Percentiles rank a stretch among this genome's conserved stretches.
phyloP scores from a whole-genome alignment of 1,140 invertebrate genomes.

The Drosophila leontia region DNA sequence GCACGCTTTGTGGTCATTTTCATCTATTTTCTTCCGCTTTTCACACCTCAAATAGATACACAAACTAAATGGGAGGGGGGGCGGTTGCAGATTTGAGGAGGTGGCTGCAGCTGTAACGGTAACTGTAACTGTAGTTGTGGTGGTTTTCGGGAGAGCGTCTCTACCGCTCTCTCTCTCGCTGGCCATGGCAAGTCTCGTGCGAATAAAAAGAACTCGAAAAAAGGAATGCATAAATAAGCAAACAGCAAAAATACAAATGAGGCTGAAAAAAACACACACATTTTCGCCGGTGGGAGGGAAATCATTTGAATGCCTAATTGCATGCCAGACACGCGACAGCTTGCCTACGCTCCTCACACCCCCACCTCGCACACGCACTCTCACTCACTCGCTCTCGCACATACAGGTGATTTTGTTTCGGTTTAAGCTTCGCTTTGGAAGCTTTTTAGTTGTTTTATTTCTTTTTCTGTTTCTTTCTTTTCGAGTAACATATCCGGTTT shows the following conservation, averaged over 20 bases:
- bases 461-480: constrained; percentile 21
- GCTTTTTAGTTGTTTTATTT: constrained; percentile 41
- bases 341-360: constrained; percentile 39
- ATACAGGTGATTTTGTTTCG: constrained; percentile 67
- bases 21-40: constrained; percentile 45
- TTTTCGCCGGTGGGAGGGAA: constrained; percentile 41
- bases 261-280: constrained; percentile 7
- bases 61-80: constrained; percentile 18
- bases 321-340: constrained; percentile 81
- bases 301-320: constrained; percentile 78
- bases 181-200: constrained; percentile 47
- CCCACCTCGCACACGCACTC: constrained; percentile 13
- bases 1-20: constrained; percentile 55
- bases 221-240: constrained; percentile 32
- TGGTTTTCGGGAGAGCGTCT: constrained; percentile 44
- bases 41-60: constrained; percentile 58
- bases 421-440: constrained; percentile 62
- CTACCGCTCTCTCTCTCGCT: constrained; percentile 12
- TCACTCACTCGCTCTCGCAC: constrained; percentile 36
- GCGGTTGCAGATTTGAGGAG: not conserved
- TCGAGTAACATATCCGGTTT: constrained; percentile 75
- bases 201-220: constrained; percentile 22
- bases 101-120: constrained; percentile 32
- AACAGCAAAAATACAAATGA: constrained; percentile 39
- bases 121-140: constrained; percentile 30